Base-by-base conservation (phyloP, 2,113 vertebrate species). In the Psittacus erithacus region DNA sequence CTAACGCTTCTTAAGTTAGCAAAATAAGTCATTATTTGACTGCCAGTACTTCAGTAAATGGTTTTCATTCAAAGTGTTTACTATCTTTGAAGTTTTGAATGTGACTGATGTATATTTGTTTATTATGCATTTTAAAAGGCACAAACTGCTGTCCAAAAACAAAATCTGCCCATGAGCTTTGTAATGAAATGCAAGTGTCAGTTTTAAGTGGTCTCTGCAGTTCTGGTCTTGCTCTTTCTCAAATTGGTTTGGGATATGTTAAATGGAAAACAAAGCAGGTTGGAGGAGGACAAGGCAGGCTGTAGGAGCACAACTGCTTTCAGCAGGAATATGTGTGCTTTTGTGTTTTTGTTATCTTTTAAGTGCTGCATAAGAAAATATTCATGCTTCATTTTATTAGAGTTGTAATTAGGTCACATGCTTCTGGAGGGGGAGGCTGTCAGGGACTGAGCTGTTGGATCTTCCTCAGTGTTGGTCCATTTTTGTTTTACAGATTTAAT, bases 401-500 rank as follows among this genome's bases (percentile, higher is more conserved):
- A 91, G 64, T 63, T 80, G 31, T 83, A 74, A 85, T 82, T 90
- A 20, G 39, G 67, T 92, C 89, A 63, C 28, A 43, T 83, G 75
- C n/a, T 93, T 86, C 90, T 92, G 63, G 49, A 95, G 44, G 18
- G 75, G 41, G 70, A 85, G 70, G 59, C 41, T 93, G 59, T 67
- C 75, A 77, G 90, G 53, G 79, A 20, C 67, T 85, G 79, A 90
- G 46, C 78, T 91, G 31, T 82, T 93, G 87, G 53, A 89, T 96
- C 71, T 82, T 94, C 75, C 59, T 92, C 82, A 52, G 41, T 86
- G 70, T 90, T 93, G 82, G 71, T 93, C 79, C 79, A 11, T 53
- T 92, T 85, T 70, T 96, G n/a, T 62, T 94, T 90, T 67, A 94
- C 31, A 67, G 59, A 76, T 93, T 82, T 93, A 96, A 94, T 93